A percentile compares a stretch with the other conserved stretches of the same genome.
phyloP scores from a whole-genome alignment of 2,888 invertebrate species.

The Eulithis prunata region DNA sequence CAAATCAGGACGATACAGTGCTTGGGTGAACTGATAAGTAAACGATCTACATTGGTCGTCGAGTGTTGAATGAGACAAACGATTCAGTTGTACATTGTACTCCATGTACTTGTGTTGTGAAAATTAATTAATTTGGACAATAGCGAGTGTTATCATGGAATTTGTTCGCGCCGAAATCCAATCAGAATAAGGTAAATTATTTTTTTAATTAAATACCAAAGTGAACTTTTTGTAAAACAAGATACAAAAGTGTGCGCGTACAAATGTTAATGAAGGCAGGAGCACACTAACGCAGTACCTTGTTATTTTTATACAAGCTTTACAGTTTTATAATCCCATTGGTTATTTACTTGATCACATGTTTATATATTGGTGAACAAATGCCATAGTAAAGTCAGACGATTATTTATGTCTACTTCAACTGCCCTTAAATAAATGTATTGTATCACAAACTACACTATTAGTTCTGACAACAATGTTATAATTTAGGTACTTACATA shows the following conservation, averaged over 20 bases:
- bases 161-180: slow-evolving; percentile 44
- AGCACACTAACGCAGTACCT: neutral
- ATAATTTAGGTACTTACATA: no score
- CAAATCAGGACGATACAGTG: slow-evolving; percentile 59
- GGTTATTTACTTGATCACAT: no score
- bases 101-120: slow-evolving; percentile 66
- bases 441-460: no score
- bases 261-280: neutral
- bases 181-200: slow-evolving; percentile 23
- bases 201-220: slow-evolving; percentile 19
- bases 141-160: slow-evolving; percentile 66
- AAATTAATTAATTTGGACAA: slow-evolving; percentile 62
- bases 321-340: neutral
- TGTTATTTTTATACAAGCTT: neutral
- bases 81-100: slow-evolving; percentile 51
- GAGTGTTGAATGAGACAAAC: slow-evolving; percentile 48
- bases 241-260: neutral
- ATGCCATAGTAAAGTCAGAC: no score
- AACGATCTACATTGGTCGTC: slow-evolving; percentile 48
- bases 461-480: no score
- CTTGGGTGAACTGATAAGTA: slow-evolving; percentile 58
- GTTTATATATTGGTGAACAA: no score
- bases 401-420: no score
- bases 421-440: no score
- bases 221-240: neutral